Conservation (phyloP, 2,888 invertebrate species). For the Aleiodes testaceus region DNA sequence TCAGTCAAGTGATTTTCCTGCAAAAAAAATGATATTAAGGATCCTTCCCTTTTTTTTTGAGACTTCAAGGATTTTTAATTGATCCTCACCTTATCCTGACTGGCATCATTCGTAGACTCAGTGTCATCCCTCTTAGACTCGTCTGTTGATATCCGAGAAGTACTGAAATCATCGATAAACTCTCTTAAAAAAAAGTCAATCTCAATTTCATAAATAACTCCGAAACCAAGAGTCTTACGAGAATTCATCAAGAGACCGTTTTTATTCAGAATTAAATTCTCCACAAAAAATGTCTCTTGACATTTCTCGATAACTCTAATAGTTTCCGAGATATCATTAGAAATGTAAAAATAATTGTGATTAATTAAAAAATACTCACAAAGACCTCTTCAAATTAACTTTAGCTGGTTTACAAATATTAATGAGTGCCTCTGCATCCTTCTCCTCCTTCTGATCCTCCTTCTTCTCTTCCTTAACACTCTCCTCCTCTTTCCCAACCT, state of each 20-base stretch:
- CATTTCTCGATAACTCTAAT: no score
- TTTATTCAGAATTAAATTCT: not conserved
- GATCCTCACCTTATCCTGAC: slow-evolving; percentile 62
- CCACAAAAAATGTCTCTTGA: no score
- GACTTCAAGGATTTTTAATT: no score
- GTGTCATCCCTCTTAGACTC: slow-evolving; percentile 59
- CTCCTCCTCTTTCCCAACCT: slow-evolving; percentile 17
- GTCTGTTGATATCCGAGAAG: slow-evolving; percentile 57
- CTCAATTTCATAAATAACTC: not conserved
- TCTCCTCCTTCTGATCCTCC: slow-evolving; percentile 49
- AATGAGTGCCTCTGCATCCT: slow-evolving; percentile 41
- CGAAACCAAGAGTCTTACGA: no score
- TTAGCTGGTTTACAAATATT: slow-evolving; percentile 64
- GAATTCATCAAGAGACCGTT: no score
- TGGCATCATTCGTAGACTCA: slow-evolving; percentile 54
- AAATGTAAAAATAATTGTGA: no score
- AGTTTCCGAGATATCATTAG: no score
- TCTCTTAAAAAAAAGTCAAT: not conserved
- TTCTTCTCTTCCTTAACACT: slow-evolving; percentile 46
- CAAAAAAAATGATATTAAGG: slow-evolving; percentile 28
- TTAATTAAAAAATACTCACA: slow-evolving; percentile 61
- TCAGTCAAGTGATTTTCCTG: slow-evolving; percentile 65
- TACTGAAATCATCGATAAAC: slow-evolving; percentile 54
- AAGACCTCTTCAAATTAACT: slow-evolving; percentile 70
- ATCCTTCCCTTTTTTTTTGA: slow-evolving; percentile 2